A percentile compares a stretch with the other conserved stretches of the same genome.
These are phyloP conservation scores for Chionodraco myersi DNA, from an alignment of 2,113 vertebrate genomes.

Conservation along the genomic window DNA sequence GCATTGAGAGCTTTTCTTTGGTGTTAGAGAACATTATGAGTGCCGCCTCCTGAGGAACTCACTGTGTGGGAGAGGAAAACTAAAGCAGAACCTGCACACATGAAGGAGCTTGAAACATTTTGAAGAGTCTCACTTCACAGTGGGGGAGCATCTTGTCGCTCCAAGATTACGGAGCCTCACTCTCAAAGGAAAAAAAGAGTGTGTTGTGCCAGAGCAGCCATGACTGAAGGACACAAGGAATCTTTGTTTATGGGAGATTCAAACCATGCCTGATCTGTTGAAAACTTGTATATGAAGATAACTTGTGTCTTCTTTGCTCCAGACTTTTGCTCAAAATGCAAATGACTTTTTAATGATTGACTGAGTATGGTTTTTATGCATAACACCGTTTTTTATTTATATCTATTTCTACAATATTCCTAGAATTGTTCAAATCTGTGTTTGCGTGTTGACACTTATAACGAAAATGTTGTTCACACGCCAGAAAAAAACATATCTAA, in stretches of 20 bases:
- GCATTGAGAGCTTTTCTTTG: conserved; percentile 36
- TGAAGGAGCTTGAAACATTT: conserved; percentile 56
- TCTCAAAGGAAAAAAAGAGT: conserved; percentile 29
- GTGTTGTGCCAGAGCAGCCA: conserved; percentile 22
- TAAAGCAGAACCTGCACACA: conserved; percentile 62
- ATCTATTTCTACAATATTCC: not conserved
- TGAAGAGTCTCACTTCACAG: conserved; percentile 62
- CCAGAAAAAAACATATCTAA: not conserved
- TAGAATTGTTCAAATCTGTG: not conserved
- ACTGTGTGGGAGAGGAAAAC: conserved; percentile 45
- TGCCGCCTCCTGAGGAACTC: conserved; percentile 37
- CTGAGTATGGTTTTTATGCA: not conserved
- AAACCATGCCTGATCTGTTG: not conserved
- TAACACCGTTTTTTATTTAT: not conserved
- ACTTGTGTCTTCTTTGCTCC: not conserved
- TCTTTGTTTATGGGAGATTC: not conserved
- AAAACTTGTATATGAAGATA: not conserved
- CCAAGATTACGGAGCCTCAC: conserved; percentile 55
- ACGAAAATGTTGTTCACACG: not conserved
- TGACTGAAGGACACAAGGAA: conserved; percentile 6
- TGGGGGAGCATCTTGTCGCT: conserved; percentile 58
- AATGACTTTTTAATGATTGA: not conserved
- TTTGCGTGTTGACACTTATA: not conserved
- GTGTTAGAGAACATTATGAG: conserved; percentile 56
- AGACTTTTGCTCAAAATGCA: not conserved